Evolutionary conservation across 2,797 vertebrate genomes (phyloP).

Genomic region (Sebastes nivosus): DNA sequence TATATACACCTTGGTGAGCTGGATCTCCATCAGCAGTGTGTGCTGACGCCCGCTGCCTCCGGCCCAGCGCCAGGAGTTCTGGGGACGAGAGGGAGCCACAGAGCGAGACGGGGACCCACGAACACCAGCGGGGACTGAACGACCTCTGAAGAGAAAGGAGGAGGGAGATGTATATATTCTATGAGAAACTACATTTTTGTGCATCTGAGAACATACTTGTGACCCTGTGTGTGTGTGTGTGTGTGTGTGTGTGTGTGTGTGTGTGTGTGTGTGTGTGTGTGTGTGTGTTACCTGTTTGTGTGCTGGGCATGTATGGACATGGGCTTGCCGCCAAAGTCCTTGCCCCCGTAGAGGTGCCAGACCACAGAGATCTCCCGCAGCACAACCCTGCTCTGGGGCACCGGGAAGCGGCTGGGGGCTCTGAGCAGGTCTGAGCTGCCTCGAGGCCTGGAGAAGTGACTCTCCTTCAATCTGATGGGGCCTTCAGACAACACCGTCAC

Average conservation of each 20-base stretch:
- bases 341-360: conserved; percentile 94
- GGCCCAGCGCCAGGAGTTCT: conserved; percentile 91
- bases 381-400: conserved; percentile 89
- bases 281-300: conserved; percentile 74
- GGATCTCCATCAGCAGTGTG: conserved; percentile 92
- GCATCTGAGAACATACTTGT: neutral
- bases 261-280: no score
- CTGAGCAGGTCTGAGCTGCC: conserved; percentile 91
- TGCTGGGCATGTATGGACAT: conserved; percentile 79
- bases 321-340: conserved; percentile 87
- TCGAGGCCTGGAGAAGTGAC: conserved; percentile 89
- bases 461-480: conserved; percentile 85
- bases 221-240: neutral
- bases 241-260: no score
- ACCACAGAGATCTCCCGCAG: conserved; percentile 91
- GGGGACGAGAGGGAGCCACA: conserved; percentile 85
- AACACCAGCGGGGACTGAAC: conserved; percentile 71
- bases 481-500: conserved; percentile 86
- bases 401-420: conserved; percentile 88
- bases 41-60: conserved; percentile 90
- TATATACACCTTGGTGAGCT: conserved; percentile 86
- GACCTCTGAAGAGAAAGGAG: conserved; percentile 58
- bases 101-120: conserved; percentile 88
- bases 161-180: neutral
- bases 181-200: neutral